Evolutionary conservation across 2,888 invertebrate genomes (phyloP).

Genomic region (Psylliodes chrysocephalus): DNA sequence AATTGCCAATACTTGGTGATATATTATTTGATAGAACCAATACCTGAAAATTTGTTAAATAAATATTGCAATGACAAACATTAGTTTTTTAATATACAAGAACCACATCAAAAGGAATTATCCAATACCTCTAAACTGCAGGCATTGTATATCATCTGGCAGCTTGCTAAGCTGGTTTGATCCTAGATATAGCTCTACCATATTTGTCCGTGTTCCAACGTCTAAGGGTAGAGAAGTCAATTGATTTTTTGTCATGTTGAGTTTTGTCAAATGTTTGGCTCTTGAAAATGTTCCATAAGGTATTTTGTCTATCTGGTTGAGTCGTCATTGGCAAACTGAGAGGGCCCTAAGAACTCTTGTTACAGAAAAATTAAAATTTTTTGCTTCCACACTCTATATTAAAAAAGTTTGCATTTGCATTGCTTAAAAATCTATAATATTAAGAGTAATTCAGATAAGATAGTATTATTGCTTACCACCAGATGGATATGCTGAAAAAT

Average conservation of each 20-base stretch:
- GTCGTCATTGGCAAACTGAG: slow-evolving; percentile 95
- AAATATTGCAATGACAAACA: too few relatives aligned
- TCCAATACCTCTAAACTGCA: slow-evolving; percentile 94
- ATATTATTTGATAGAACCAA: slow-evolving; percentile 96
- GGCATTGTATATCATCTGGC: slow-evolving; percentile 96
- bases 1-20: slow-evolving; percentile 90
- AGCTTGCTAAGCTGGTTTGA: slow-evolving; percentile 96
- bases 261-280: slow-evolving; percentile 93
- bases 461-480: too few relatives aligned
- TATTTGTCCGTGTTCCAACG: slow-evolving; percentile 96
- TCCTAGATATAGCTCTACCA: slow-evolving; percentile 98
- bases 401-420: too few relatives aligned
- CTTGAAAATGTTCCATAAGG: slow-evolving; percentile 99
- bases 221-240: slow-evolving; percentile 95
- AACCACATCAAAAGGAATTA: too few relatives aligned
- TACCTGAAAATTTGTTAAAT: slow-evolving; percentile 43
- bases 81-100: too few relatives aligned
- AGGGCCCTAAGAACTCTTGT: slow-evolving; percentile 78
- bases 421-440: too few relatives aligned
- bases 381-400: too few relatives aligned
- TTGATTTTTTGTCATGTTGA: slow-evolving; percentile 99
- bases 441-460: too few relatives aligned
- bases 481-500: slow-evolving; percentile 93
- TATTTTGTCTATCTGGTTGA: slow-evolving; percentile 98
- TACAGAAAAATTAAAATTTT: too few relatives aligned